Evolutionary conservation across 2,797 vertebrate genomes (phyloP).

Genomic region (Loris lydekkerianus): DNA sequence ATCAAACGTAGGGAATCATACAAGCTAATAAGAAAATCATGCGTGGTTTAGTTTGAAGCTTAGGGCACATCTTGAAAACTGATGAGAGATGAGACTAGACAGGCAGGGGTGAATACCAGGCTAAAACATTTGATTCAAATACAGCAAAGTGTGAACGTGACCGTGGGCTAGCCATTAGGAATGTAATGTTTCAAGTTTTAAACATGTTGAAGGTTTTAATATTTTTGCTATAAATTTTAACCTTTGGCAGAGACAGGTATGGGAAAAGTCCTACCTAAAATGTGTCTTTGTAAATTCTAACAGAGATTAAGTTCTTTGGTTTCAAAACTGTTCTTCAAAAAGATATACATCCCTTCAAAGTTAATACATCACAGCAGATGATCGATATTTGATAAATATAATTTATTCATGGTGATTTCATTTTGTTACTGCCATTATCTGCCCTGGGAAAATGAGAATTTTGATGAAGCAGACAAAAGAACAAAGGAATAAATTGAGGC

Average conservation of each 20-base stretch:
- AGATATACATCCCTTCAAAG: neutral
- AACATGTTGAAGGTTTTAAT: neutral
- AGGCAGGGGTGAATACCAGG: neutral
- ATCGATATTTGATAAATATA: neutral
- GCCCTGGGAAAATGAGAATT: neutral
- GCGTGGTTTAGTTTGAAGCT: neutral
- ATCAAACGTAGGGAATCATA: neutral
- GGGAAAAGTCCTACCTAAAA: neutral
- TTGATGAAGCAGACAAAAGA: neutral
- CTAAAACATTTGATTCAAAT: neutral
- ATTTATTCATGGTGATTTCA: neutral
- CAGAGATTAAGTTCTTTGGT: neutral
- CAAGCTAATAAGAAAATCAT: neutral
- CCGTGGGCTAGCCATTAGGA: neutral
- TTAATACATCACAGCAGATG: neutral
- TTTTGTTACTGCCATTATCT: neutral
- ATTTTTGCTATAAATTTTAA: neutral
- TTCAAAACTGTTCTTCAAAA: neutral
- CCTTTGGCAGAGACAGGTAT: neutral
- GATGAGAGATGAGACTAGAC: neutral
- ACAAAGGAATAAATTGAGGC: neutral
- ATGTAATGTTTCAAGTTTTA: neutral
- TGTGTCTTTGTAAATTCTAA: neutral
- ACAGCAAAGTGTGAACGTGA: neutral
- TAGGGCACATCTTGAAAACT: neutral